Evolutionary conservation across 2,113 vertebrate genomes (phyloP).

Genomic region (Vombatus ursinus): DNA sequence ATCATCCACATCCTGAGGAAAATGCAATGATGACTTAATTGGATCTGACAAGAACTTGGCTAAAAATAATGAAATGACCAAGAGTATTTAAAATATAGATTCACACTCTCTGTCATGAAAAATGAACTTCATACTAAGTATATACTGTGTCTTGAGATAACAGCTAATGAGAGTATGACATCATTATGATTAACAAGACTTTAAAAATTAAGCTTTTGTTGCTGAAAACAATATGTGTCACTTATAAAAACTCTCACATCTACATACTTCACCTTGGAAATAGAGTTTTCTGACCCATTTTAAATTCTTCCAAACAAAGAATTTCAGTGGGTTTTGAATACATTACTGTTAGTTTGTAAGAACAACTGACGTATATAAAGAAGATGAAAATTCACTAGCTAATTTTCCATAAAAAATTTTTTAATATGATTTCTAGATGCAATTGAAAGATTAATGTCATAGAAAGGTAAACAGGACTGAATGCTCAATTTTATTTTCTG

Average conservation of each 20-base stretch:
- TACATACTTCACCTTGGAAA: background rate
- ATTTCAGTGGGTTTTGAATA: background rate
- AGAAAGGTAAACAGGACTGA: too few species aligned
- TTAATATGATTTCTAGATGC: background rate
- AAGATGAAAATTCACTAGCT: background rate
- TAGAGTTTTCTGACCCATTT: background rate
- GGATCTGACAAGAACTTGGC: slow-evolving; percentile 6
- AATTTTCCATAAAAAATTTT: background rate
- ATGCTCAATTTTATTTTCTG: too few species aligned
- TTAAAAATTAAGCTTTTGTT: background rate
- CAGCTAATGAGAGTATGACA: background rate
- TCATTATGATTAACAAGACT: background rate
- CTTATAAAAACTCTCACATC: background rate
- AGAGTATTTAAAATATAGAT: slow-evolving; percentile 30
- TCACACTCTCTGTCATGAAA: background rate
- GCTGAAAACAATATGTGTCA: background rate
- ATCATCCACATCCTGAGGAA: background rate
- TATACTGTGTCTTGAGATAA: background rate
- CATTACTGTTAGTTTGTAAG: background rate
- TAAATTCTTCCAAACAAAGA: background rate
- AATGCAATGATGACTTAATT: slow-evolving; percentile 6
- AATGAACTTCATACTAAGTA: background rate
- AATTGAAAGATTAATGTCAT: background rate
- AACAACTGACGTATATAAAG: background rate
- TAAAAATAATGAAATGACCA: background rate